phyloP scores from a whole-genome alignment of 2,113 vertebrate species.

The Cathartes aura region DNA sequence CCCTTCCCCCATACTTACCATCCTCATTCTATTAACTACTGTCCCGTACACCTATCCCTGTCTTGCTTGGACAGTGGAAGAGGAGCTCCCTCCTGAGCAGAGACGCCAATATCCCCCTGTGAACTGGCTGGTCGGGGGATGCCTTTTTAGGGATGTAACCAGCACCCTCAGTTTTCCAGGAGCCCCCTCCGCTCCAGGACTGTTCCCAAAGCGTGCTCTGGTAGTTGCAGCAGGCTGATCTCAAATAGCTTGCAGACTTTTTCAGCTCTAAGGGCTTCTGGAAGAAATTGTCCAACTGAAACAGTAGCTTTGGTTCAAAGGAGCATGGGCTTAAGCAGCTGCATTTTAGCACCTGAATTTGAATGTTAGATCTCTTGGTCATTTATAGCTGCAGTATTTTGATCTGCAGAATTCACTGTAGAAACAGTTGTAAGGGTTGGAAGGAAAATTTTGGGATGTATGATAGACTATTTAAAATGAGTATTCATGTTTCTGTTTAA shows the following conservation, averaged over 20 bases:
- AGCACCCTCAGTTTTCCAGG: background rate
- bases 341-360: constrained; percentile 60
- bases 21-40: background rate
- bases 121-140: background rate
- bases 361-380: constrained; percentile 36
- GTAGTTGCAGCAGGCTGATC: constrained; percentile 33
- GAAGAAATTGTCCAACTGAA: constrained; percentile 60
- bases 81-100: constrained; percentile 55
- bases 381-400: constrained; percentile 38
- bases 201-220: background rate
- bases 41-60: constrained; percentile 46
- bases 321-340: constrained; percentile 28
- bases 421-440: background rate
- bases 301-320: constrained; percentile 64
- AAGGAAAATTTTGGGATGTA: background rate
- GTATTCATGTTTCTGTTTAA: background rate
- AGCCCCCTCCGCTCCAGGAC: constrained; percentile 19
- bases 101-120: constrained; percentile 36
- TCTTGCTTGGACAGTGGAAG: constrained; percentile 1
- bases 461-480: background rate
- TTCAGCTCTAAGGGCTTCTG: constrained; percentile 20
- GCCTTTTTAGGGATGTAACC: constrained; percentile 42
- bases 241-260: constrained; percentile 8
- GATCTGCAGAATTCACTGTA: constrained; percentile 27
- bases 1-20: background rate